Conservation (phyloP, 2,888 invertebrate genomes). For the Morpho helenor region DNA sequence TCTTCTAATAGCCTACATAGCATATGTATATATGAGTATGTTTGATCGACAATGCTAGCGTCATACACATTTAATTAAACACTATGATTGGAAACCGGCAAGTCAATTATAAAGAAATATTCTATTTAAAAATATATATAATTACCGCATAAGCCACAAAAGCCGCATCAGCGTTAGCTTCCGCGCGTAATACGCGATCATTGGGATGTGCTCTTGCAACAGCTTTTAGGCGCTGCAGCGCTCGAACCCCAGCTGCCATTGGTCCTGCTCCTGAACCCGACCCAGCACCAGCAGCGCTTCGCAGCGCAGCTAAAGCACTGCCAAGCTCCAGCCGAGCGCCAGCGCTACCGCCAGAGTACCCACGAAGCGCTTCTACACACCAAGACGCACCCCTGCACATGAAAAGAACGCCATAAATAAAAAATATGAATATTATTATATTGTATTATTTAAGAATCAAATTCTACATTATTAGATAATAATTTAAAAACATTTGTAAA, state of each 20-base stretch:
- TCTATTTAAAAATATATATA: no score
- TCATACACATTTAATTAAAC: no score
- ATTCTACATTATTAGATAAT: neutral
- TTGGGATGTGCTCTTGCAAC: constrained; percentile 65
- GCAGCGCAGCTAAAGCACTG: constrained; percentile 89
- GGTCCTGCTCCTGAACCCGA: constrained; percentile 30
- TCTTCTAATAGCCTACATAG: no score
- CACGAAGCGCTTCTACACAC: constrained; percentile 97
- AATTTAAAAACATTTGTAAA: no score
- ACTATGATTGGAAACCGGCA: no score
- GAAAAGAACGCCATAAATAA: no score
- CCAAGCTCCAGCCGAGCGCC: constrained; percentile 88
- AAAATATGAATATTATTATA: no score
- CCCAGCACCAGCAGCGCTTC: constrained; percentile 82
- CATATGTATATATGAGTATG: no score
- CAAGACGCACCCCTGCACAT: constrained; percentile 75
- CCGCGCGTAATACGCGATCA: constrained; percentile 62
- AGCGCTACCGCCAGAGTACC: constrained; percentile 92
- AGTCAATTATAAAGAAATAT: no score
- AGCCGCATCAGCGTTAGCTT: constrained; percentile 69
- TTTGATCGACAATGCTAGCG: no score
- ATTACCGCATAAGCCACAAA: constrained; percentile 67
- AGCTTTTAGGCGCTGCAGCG: constrained; percentile 59
- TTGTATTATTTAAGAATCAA: constrained; percentile 5
- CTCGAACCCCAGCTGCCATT: constrained; percentile 38